These are phyloP conservation scores for Rafetus swinhoei DNA, from an alignment of 2,113 vertebrate genomes.

Conservation along the genomic window DNA sequence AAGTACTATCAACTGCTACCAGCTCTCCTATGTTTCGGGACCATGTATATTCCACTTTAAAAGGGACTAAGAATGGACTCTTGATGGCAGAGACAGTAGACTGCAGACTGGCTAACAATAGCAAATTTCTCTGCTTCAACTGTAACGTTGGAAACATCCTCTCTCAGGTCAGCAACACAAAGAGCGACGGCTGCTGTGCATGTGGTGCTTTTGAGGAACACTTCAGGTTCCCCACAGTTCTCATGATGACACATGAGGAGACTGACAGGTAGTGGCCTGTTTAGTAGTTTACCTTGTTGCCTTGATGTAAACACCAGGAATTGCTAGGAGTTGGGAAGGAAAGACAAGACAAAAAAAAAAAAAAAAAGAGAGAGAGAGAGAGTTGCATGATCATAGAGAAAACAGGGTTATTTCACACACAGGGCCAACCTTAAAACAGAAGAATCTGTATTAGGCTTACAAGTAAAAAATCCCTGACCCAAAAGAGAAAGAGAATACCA, in stretches of 20 bases:
- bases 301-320: not conserved
- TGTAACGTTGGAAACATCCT: not conserved
- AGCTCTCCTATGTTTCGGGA: not conserved
- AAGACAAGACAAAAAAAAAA: not conserved
- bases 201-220: not conserved
- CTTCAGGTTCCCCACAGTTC: not conserved
- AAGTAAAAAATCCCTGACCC: not conserved
- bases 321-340: not conserved
- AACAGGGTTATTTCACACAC: not conserved
- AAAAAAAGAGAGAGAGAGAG: not conserved
- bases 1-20: not conserved
- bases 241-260: not conserved
- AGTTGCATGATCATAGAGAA: not conserved
- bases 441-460: not conserved
- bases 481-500: not conserved
- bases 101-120: not conserved
- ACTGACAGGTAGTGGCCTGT: not conserved
- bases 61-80: not conserved
- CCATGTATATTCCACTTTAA: not conserved
- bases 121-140: not conserved
- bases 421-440: not conserved
- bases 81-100: not conserved
- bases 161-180: not conserved
- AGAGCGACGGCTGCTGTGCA: not conserved
- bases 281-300: not conserved